A percentile compares a stretch with the other conserved stretches of the same genome.
These are phyloP conservation scores for Brachystomella parvula DNA, from an alignment of 1,140 invertebrate species.

Conservation along the genomic window DNA sequence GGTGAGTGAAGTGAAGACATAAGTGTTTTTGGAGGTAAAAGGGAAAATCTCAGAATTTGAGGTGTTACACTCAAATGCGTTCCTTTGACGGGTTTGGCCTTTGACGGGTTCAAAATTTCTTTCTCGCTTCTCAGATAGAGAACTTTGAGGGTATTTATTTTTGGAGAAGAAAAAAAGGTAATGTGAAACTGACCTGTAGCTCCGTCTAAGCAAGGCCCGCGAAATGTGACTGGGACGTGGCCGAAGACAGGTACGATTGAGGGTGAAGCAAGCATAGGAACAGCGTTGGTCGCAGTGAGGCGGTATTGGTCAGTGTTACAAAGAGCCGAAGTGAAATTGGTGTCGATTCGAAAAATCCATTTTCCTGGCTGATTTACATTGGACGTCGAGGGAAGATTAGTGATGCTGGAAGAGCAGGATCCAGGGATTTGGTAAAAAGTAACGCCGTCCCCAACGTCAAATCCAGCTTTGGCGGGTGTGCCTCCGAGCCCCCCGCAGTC, in stretches of 20 bases:
- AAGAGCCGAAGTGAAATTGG: not conserved
- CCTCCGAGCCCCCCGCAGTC: no score
- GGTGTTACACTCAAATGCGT: no score
- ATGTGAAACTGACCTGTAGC: no score
- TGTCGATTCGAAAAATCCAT: slow-evolving; percentile 24
- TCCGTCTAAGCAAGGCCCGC: slow-evolving; percentile 7
- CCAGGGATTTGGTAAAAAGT: slow-evolving; percentile 17
- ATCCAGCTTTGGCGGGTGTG: slow-evolving; percentile 24
- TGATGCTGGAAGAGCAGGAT: slow-evolving; percentile 11
- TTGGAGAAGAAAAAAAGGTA: no score
- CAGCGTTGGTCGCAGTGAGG: not conserved
- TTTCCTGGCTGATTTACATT: slow-evolving; percentile 23
- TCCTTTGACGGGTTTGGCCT: no score
- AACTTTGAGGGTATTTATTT: no score
- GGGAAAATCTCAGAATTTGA: no score
- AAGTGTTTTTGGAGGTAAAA: no score
- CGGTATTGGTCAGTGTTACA: not conserved
- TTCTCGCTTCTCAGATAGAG: no score
- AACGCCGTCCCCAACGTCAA: slow-evolving; percentile 20
- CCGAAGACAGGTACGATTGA: slow-evolving; percentile 11
- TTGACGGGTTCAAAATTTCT: no score
- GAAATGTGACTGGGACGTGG: not conserved
- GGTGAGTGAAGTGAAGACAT: no score
- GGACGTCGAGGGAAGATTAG: slow-evolving; percentile 8
- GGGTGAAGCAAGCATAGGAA: not conserved